Conservation (phyloP, 1,140 invertebrate genomes). For the Heliconius hewitsoni region DNA sequence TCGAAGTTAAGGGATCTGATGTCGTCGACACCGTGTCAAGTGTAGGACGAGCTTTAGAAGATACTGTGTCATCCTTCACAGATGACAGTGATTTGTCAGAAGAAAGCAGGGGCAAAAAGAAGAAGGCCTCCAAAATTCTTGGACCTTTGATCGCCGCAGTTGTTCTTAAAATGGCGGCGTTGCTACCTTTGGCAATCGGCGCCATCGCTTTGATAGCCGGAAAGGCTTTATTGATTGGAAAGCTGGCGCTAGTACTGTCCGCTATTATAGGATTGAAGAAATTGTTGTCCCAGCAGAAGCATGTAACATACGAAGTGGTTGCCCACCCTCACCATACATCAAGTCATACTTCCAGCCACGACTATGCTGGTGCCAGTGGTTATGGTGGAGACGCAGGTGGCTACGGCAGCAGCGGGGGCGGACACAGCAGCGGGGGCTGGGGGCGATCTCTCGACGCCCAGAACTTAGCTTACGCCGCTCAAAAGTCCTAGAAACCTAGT, state of each 20-base stretch:
- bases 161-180: conserved; percentile 88
- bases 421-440: conserved; percentile 83
- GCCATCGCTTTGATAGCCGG: conserved; percentile 91
- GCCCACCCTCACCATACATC: conserved; percentile 89
- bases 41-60: conserved; percentile 88
- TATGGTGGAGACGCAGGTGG: conserved; percentile 80
- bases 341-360: conserved; percentile 85
- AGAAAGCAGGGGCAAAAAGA: conserved; percentile 89
- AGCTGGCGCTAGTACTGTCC: conserved; percentile 90
- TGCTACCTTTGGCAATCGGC: conserved; percentile 88
- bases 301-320: conserved; percentile 92
- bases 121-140: conserved; percentile 90
- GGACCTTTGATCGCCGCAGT: conserved; percentile 88
- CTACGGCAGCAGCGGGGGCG: conserved; percentile 81
- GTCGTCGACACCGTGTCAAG: conserved; percentile 89
- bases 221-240: conserved; percentile 91
- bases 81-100: conserved; percentile 82
- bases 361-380: conserved; percentile 82
- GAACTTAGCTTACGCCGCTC: conserved; percentile 87
- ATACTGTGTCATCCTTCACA: conserved; percentile 84
- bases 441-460: conserved; percentile 86
- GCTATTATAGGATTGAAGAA: conserved; percentile 92
- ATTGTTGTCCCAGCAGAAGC: conserved; percentile 87
- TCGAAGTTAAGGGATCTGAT: conserved; percentile 92
- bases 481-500: conserved; percentile 82